phyloP scores from a whole-genome alignment of 2,888 invertebrate species.

The Stenodera caucasica region DNA sequence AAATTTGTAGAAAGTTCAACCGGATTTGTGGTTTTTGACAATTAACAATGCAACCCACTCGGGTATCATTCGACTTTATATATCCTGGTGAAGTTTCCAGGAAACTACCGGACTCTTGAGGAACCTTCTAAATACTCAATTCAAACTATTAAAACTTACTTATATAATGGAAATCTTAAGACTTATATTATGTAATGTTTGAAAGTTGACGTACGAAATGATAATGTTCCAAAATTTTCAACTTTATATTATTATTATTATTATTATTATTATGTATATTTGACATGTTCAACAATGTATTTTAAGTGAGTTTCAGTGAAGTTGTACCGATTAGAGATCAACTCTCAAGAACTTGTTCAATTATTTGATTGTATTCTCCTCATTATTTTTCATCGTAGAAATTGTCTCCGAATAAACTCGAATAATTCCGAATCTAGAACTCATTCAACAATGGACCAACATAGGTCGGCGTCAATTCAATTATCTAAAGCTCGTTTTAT shows the following conservation, averaged over 20 bases:
- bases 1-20: neutral
- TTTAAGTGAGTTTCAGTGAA: conserved; percentile 21
- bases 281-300: neutral
- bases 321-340: conserved; percentile 26
- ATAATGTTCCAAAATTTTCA: neutral
- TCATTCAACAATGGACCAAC: no score
- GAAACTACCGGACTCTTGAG: conserved; percentile 41
- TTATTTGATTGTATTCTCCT: neutral
- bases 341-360: neutral
- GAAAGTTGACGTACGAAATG: conserved; percentile 2
- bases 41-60: conserved; percentile 48
- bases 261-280: conserved; percentile 1
- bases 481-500: no score
- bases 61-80: conserved; percentile 47
- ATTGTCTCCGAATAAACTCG: no score
- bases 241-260: no score
- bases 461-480: no score
- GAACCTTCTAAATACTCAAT: conserved; percentile 36
- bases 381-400: no score
- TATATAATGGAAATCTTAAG: no score
- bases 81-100: no score
- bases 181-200: no score
- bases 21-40: conserved; percentile 37
- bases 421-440: no score
- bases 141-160: conserved; percentile 45